Percentiles rank a stretch among this genome's conserved stretches.
phyloP scores from a whole-genome alignment of 2,113 vertebrate species.

The Chamaetylas fuelleborni region DNA sequence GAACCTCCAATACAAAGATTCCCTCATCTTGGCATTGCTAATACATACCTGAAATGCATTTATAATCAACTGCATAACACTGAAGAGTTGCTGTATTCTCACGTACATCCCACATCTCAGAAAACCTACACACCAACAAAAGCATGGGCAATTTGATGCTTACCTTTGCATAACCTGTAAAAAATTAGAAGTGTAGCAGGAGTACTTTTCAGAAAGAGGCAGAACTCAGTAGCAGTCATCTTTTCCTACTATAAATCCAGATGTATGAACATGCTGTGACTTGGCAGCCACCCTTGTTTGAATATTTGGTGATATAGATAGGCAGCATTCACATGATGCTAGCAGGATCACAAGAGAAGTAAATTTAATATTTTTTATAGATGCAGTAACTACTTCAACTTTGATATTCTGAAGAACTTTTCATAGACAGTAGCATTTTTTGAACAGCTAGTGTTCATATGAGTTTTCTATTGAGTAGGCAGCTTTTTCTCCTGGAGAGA shows the following conservation, averaged over 20 bases:
- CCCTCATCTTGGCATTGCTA: background rate
- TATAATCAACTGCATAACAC: background rate
- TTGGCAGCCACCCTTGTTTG: background rate
- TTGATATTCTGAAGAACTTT: background rate
- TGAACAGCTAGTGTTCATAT: background rate
- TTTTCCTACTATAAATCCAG: background rate
- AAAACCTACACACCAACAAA: background rate
- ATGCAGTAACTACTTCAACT: background rate
- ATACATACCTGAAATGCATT: background rate
- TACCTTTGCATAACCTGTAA: background rate
- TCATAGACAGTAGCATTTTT: background rate
- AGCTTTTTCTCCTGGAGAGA: background rate
- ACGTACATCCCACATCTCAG: rapidly evolving
- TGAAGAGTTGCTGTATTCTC: background rate
- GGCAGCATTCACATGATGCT: background rate
- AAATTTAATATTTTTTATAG: background rate
- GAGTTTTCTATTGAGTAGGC: background rate
- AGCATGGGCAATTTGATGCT: background rate
- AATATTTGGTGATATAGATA: background rate
- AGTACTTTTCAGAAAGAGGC: background rate
- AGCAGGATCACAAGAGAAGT: background rate
- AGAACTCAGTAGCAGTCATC: background rate
- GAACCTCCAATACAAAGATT: background rate
- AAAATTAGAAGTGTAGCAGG: background rate
- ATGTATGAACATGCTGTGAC: background rate